A percentile compares a stretch with the other conserved stretches of the same genome.
Conservation (phyloP, 2,797 vertebrate genomes). For the Euthynnus affinis region DNA sequence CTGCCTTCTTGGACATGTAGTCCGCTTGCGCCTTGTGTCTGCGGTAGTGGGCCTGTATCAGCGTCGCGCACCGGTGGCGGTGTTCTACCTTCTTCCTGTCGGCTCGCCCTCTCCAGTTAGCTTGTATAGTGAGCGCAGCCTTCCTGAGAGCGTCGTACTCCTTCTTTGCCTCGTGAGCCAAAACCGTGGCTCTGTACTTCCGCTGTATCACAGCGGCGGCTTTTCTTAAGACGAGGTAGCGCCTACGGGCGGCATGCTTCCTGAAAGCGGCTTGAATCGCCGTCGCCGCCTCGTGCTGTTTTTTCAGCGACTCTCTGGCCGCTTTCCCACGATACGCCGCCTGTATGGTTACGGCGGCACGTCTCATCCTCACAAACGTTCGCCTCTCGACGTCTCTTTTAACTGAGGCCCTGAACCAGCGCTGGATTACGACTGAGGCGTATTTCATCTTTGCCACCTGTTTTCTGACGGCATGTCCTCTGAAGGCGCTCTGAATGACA, state of each 20-base stretch:
- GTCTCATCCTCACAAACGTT: slow-evolving; percentile 79
- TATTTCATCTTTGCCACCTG: slow-evolving; percentile 70
- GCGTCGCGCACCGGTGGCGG: slow-evolving; percentile 74
- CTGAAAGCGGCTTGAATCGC: slow-evolving; percentile 89
- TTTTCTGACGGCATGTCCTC: slow-evolving; percentile 77
- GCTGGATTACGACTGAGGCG: slow-evolving; percentile 87
- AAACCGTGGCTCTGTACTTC: slow-evolving; percentile 82
- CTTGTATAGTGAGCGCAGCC: slow-evolving; percentile 83
- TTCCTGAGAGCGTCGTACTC: slow-evolving; percentile 74
- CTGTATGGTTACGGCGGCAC: slow-evolving; percentile 86
- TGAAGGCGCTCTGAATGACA: slow-evolving; percentile 89
- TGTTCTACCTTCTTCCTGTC: slow-evolving; percentile 78
- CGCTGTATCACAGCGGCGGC: slow-evolving; percentile 84
- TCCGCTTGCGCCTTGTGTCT: slow-evolving; percentile 72
- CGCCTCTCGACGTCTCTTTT: slow-evolving; percentile 67
- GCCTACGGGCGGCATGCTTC: slow-evolving; percentile 71
- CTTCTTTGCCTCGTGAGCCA: slow-evolving; percentile 69
- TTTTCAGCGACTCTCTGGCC: slow-evolving; percentile 78
- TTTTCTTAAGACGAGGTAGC: slow-evolving; percentile 70
- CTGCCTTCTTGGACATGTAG: slow-evolving; percentile 80
- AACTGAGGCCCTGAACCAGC: slow-evolving; percentile 84
- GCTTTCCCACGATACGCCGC: slow-evolving; percentile 85
- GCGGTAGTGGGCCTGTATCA: slow-evolving; percentile 89
- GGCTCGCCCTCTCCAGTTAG: slow-evolving; percentile 86
- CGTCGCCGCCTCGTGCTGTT: slow-evolving; percentile 77